Evolutionary conservation across 1,140 invertebrate genomes (phyloP), one percentile per base, ranked within the genome.

Genomic region (Macrocentrus cingulum): DNA sequence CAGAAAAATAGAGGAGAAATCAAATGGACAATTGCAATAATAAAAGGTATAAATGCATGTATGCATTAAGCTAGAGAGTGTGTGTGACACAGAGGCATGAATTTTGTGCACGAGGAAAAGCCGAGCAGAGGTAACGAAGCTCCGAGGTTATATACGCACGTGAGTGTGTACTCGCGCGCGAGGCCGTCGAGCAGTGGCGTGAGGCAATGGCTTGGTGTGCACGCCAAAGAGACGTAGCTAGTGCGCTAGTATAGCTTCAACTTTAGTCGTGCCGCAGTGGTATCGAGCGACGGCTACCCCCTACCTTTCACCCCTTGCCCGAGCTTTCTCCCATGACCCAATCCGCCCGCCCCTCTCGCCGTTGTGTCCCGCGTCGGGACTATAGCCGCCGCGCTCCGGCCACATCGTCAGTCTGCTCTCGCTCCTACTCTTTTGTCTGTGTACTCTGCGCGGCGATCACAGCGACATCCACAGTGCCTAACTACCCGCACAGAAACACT

Each of bases 181-280:
- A 39, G 13, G 36, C 8, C 3, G 13, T 8, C 36, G 36, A 39
- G 8, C 16, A 29, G 25, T 29, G 9, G 25, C 25, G 25, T 4
- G 36, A 39, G 22, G 22, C 54, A n/a, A 41, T 61, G 45, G 59
- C 57, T 49, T 36, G 54, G n/a, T n/a, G n/a, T n/a, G 53, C 13
- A 55, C 58, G 48, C 48, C 42, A 29, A 55, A 51, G 58, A 60
- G 34, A 20, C 37, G 34, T 13, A 32, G 53, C 53, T 46, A 49
- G 34, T 25, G 57, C 56, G 53, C 59, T 42, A 54, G 57, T 68
- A 64, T 71, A 57, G 46, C 49, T 69, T 72, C 68, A 68, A 77
- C 74, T 77, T 77, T 71, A 69, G 74, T 71, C 63, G 67, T 77
- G 75, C 75, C 76, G 76, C 76, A 79, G 76, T 77, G 76, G 73